Conservation (phyloP, 1,140 invertebrate species). For the Dinoponera quadriceps region DNA sequence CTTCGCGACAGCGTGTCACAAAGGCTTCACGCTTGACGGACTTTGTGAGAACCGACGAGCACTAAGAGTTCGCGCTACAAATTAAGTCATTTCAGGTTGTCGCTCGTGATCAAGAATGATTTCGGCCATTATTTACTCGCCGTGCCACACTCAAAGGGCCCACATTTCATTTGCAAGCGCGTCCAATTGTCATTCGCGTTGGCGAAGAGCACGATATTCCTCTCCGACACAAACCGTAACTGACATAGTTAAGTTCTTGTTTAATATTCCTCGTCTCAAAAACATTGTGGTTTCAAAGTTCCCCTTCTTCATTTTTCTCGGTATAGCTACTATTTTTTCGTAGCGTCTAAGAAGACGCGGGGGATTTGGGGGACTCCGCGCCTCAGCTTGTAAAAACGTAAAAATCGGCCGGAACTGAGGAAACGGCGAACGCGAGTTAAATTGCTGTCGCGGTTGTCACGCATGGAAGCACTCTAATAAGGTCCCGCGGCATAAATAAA, state of each 20-base stretch:
- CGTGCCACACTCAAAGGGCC: not conserved
- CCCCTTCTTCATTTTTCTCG: not conserved
- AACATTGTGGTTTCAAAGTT: not conserved
- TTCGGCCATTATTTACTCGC: conserved; percentile 4
- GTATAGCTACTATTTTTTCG: not conserved
- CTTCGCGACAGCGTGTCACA: conserved; percentile 5
- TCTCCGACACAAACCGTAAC: not conserved
- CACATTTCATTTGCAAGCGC: not conserved
- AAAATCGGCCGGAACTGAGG: not conserved
- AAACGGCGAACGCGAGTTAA: not conserved
- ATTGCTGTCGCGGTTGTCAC: conserved; percentile 60
- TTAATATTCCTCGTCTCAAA: not conserved
- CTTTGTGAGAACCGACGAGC: conserved; percentile 21
- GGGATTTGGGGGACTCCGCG: not conserved
- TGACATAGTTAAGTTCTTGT: not conserved
- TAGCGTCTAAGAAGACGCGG: not conserved
- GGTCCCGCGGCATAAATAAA: conserved; percentile 62
- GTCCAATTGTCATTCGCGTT: not conserved
- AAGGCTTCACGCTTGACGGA: conserved; percentile 23
- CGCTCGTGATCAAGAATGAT: conserved; percentile 4
- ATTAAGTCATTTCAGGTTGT: conserved; percentile 23
- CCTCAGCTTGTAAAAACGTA: not conserved
- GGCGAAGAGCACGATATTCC: not conserved
- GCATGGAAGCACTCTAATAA: conserved; percentile 61
- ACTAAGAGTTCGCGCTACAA: conserved; percentile 1